Percentiles rank a stretch among this genome's conserved stretches.
These are phyloP conservation scores for Caradrina clavipalpis DNA, from an alignment of 2,888 invertebrate genomes.

Conservation along the genomic window DNA sequence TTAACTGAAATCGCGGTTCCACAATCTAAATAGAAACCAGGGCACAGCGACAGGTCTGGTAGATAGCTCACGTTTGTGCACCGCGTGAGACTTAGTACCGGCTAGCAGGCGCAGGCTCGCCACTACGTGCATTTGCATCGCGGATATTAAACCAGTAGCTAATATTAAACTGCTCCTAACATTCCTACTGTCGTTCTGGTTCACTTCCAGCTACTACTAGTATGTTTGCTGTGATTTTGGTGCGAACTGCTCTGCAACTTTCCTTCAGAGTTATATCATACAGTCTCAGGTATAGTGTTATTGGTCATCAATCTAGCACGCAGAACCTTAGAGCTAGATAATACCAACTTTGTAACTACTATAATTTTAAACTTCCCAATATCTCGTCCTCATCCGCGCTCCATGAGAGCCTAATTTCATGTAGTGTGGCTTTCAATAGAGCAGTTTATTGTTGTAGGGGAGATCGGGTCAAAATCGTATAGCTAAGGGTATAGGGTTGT, in stretches of 20 bases:
- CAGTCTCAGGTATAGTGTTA: not conserved
- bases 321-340: not conserved
- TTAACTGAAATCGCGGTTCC: conserved; percentile 34
- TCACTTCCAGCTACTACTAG: conserved; percentile 7
- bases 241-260: conserved; percentile 5
- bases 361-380: conserved; percentile 33
- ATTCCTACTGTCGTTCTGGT: conserved; percentile 18
- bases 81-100: conserved; percentile 35
- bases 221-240: conserved; percentile 10
- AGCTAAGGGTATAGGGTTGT: too few species aligned
- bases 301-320: not conserved
- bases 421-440: conserved; percentile 4
- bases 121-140: conserved; percentile 41
- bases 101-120: not conserved
- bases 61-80: conserved; percentile 37
- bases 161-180: conserved; percentile 25
- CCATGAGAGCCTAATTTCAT: conserved; percentile 32
- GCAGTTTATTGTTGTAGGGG: too few species aligned
- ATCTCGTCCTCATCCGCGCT: not conserved
- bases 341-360: too few species aligned
- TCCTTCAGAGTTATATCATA: conserved; percentile 6
- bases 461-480: too few species aligned
- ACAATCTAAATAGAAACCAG: conserved; percentile 49
- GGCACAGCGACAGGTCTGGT: conserved; percentile 44
- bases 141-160: conserved; percentile 42